Percentiles rank a stretch among this genome's conserved stretches.
These are phyloP conservation scores for Setophaga petechia DNA, from an alignment of 2,113 vertebrate species.

Conservation along the genomic window DNA sequence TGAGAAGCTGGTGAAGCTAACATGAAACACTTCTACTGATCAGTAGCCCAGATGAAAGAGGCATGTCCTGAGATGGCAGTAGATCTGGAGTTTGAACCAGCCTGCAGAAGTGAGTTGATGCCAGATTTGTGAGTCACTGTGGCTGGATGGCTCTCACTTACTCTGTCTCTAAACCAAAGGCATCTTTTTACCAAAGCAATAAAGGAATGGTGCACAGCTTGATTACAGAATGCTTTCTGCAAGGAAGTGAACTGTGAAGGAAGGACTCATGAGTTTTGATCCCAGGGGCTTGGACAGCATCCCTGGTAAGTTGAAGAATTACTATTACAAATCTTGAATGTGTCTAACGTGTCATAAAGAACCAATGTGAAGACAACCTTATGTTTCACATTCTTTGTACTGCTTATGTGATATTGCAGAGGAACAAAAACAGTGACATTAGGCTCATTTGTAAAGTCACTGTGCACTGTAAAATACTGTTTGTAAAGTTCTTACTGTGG, in stretches of 20 bases:
- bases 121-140: background rate
- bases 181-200: slow-evolving; percentile 60
- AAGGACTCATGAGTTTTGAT: slow-evolving; percentile 84
- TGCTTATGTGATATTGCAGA: background rate
- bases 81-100: background rate
- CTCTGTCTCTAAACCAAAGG: slow-evolving; percentile 58
- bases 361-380: background rate
- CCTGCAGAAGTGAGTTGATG: background rate
- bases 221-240: slow-evolving; percentile 65
- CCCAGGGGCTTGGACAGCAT: slow-evolving; percentile 82
- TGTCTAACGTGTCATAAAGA: background rate
- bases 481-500: background rate
- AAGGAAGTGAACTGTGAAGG: slow-evolving; percentile 82
- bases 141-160: slow-evolving; percentile 62
- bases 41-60: background rate
- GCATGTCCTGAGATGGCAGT: background rate
- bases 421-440: background rate
- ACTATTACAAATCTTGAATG: background rate
- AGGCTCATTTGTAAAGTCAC: background rate
- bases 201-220: slow-evolving; percentile 31
- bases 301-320: slow-evolving; percentile 77
- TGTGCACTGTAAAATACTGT: background rate
- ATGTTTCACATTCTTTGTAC: background rate
- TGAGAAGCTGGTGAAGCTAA: background rate
- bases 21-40: background rate